phyloP scores from a whole-genome alignment of 2,113 vertebrate genomes.

The Tragelaphus scriptus region DNA sequence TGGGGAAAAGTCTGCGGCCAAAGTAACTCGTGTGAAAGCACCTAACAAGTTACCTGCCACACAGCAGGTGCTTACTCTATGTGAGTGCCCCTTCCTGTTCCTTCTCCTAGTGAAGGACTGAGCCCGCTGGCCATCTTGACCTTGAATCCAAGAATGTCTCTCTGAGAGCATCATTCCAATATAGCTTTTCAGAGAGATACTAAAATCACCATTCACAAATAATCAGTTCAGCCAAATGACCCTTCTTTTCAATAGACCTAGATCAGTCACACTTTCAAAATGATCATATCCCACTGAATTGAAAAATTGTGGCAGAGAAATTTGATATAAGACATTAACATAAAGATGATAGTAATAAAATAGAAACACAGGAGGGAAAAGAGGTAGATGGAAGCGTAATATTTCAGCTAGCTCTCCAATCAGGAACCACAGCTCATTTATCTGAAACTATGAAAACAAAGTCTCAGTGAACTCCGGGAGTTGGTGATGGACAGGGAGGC shows the following conservation, averaged over 20 bases:
- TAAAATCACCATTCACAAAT: neutral
- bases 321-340: neutral
- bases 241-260: neutral
- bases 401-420: neutral
- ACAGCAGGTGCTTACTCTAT: neutral
- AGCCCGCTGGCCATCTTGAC: neutral
- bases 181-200: neutral
- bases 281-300: neutral
- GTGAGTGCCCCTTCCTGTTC: too few species aligned
- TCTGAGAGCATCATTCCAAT: neutral
- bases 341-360: neutral
- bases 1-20: neutral
- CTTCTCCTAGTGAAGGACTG: neutral
- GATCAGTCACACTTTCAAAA: neutral
- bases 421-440: neutral
- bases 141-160: neutral
- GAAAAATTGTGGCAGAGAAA: neutral
- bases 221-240: neutral
- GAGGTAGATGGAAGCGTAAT: neutral
- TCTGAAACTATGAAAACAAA: conserved; percentile 9
- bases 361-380: neutral
- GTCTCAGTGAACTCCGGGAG: too few species aligned
- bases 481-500: too few species aligned
- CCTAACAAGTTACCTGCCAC: neutral
- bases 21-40: neutral